Evolutionary conservation across 2,113 vertebrate species (phyloP), one percentile per base, ranked within the genome.

Genomic region (Tachycineta bicolor): DNA sequence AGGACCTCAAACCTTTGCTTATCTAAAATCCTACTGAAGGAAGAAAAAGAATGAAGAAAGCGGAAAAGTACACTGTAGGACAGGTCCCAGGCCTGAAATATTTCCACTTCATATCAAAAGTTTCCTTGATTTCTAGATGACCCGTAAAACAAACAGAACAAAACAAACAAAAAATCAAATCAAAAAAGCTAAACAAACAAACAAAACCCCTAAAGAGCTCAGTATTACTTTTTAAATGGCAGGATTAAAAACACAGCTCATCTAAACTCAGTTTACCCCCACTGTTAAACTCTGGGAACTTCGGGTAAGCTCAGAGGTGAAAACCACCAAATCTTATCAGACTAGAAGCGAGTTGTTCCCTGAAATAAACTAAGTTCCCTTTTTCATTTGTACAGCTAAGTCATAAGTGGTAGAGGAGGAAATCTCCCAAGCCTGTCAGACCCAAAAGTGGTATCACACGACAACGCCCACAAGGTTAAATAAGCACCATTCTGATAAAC

Each of bases 361-460:
- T 94, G 94, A 94, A 93, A 88, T 89, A 93, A 97, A 94, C 34
- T 71, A 92, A 96, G 88, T 96, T 97, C 95, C 93, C 78, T 60
- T 94, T 96, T 94, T 96, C 90, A 77, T 90, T 86, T 86, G 60
- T 63, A 90, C 81, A 93, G 85, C 87, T 96, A 96, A 83, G 93
- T 96, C 94, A 94, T 58, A 92, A 74, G 65, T 90, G 86, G 90
- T 87, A 94, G 83, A 92, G 85, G 64, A 95, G 85, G 96, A 95
- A 97, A 97, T 93, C 88, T 96, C 80, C 92, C 6, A 4, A 93
- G 91, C 31, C 65, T 76, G 93, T 94, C 92, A 95, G 86, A 37
- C 83, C 69, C 88, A 92, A 94, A 93, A 96, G 85, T 89, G 60
- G 83, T 93, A 96, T 88, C 94, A 90, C 85, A 94, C 60, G 44